Percentiles rank a stretch among this genome's conserved stretches.
phyloP scores from a whole-genome alignment of 2,113 vertebrate genomes.

The Myrmecophaga tridactyla region DNA sequence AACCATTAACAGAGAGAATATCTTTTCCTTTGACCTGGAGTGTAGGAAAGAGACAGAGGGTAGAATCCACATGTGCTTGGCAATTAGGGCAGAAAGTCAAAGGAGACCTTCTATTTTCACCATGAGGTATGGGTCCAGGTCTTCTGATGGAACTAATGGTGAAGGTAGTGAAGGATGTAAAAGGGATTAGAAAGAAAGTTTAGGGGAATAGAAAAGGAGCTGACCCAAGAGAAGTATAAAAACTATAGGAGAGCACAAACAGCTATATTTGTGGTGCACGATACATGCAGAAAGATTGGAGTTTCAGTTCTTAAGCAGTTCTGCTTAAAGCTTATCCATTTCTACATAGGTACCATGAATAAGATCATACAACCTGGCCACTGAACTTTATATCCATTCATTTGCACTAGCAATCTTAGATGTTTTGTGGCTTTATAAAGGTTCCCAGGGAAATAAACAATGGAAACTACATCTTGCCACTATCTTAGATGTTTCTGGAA shows the following conservation, averaged over 20 bases:
- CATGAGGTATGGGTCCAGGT: not conserved
- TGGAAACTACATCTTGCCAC: not conserved
- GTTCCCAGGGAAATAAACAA: not conserved
- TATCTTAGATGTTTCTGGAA: not conserved
- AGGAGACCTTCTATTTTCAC: not conserved
- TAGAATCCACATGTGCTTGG: not conserved
- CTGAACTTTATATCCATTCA: not conserved
- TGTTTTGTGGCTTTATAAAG: not conserved
- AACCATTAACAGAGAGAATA: not conserved
- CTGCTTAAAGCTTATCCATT: not conserved
- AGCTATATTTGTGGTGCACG: not conserved
- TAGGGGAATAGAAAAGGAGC: not conserved
- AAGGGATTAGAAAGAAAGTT: too few species aligned
- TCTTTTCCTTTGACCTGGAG: not conserved
- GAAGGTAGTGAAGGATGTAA: not conserved
- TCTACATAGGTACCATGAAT: not conserved
- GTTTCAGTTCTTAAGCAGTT: not conserved
- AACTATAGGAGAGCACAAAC: not conserved
- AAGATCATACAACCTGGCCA: not conserved
- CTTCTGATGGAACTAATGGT: not conserved
- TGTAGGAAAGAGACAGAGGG: not conserved
- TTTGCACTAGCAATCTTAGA: too few species aligned
- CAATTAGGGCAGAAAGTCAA: not conserved
- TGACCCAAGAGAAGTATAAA: not conserved
- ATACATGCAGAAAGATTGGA: not conserved